phyloP scores from a whole-genome alignment of 2,888 invertebrate genomes.

The Choreutis nemorana region DNA sequence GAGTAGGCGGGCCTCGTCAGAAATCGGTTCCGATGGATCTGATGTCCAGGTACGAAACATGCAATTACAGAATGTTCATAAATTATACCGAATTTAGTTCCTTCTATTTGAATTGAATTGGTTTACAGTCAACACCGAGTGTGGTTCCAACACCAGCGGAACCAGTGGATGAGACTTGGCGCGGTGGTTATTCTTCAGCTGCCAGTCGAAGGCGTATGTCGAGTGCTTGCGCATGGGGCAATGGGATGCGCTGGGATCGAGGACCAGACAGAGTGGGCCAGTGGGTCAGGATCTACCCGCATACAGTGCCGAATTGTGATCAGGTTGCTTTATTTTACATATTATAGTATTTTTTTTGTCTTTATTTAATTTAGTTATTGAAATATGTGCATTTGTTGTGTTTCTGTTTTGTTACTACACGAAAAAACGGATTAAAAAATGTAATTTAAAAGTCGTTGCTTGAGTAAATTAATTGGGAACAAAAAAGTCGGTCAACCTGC shows the following conservation, averaged over 20 bases:
- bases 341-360: not conserved
- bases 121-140: constrained; percentile 27
- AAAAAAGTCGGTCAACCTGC: too few species aligned
- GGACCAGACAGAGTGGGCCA: constrained; percentile 73
- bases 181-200: constrained; percentile 48
- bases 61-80: not conserved
- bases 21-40: constrained; percentile 23
- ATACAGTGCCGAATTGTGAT: constrained; percentile 35
- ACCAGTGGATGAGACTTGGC: constrained; percentile 46
- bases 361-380: too few species aligned
- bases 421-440: not conserved
- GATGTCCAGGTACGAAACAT: constrained; percentile 30
- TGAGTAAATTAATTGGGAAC: too few species aligned
- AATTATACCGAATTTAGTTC: not conserved
- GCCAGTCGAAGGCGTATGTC: constrained; percentile 46
- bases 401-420: not conserved
- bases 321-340: constrained; percentile 35
- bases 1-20: constrained; percentile 23
- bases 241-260: constrained; percentile 74
- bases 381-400: too few species aligned
- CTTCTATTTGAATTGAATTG: not conserved
- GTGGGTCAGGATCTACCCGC: constrained; percentile 81
- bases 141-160: constrained; percentile 27
- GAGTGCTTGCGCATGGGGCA: constrained; percentile 69
- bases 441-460: too few species aligned